Base-by-base conservation (phyloP, 1,140 invertebrate species). In the Diabrotica virgifera region DNA sequence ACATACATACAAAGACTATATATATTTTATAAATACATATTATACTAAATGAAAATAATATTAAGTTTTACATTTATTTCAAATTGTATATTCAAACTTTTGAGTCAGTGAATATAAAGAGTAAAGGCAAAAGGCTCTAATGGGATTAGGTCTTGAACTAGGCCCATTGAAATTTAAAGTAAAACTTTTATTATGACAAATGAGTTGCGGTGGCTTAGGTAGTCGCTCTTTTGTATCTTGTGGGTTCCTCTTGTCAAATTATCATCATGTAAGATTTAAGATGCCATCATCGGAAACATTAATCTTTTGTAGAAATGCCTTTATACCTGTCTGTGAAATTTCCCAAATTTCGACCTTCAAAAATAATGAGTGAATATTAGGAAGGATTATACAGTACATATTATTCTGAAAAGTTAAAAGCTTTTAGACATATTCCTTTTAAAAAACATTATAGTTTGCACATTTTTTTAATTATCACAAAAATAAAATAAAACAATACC, bases 111-210 rank as follows among this genome's bases (percentile, higher is more conserved):
- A 46, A n/a, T 46, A 46, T 10, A 8, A 46, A 46, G 8, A n/a
- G 40, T 46, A 46, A 46, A 46, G n/a, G 40, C 40, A 53, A 53
- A 36, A 37, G 36, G 9, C 10, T 37, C 24, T 57, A 57, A 57
- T 57, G 36, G 36, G 55, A 57, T 57, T 57, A 57, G 55, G 55
- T 13, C 55, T 36, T 57, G 5, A 57, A 36, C 36, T 36, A 36
- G 55, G 24, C n/a, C 55, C 52, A 54, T 54, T 54, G 9, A 54
- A 54, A 54, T 54, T 54, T 35, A 54, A 54, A 54, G 61, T 63
- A 11, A 69, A 68, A 67, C 53, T 72, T 71, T 67, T 69, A 67
- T 60, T 69, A 68, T 73, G 72, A 73, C 72, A 73, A 67, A 73
- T 73, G 70, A 72, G 57, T 68, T 70, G 64, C 63, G 58, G 58